phyloP scores from a whole-genome alignment of 2,797 vertebrate species.

The Eulemur coronatus region DNA sequence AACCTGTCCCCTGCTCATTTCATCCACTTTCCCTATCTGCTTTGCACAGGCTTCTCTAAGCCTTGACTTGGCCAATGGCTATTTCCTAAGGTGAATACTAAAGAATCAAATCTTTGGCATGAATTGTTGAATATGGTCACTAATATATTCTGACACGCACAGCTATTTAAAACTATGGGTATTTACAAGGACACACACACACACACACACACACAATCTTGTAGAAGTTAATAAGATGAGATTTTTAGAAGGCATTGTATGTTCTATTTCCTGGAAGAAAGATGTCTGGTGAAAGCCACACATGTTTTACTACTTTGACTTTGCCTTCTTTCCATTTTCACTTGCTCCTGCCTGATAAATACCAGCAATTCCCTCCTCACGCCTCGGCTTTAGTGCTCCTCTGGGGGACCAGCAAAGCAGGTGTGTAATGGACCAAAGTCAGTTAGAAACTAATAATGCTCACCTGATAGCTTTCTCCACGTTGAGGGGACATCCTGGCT shows the following conservation, averaged over 20 bases:
- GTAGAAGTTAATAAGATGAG: background rate
- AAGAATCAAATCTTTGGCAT: background rate
- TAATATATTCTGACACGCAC: background rate
- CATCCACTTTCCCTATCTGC: background rate
- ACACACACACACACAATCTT: background rate
- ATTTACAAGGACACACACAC: background rate
- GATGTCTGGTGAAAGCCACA: background rate
- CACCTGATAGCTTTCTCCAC: background rate
- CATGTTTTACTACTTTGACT: slow-evolving; percentile 13
- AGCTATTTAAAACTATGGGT: background rate
- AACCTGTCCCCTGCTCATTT: background rate
- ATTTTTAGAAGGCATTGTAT: background rate
- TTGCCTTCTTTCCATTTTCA: slow-evolving; percentile 42
- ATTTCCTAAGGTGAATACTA: background rate
- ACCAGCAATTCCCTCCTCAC: background rate
- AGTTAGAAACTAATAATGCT: slow-evolving; percentile 19
- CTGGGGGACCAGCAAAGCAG: slow-evolving; percentile 22
- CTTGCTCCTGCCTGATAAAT: slow-evolving; percentile 22
- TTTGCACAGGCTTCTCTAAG: background rate
- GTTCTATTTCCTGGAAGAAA: background rate
- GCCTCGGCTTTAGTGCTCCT: background rate
- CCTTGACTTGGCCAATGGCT: background rate
- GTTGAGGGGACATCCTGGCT: background rate
- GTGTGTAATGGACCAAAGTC: slow-evolving; percentile 13
- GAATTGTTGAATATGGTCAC: background rate